These are phyloP conservation scores for Digitonthophagus gazella DNA, from an alignment of 2,888 invertebrate genomes.

Conservation along the genomic window DNA sequence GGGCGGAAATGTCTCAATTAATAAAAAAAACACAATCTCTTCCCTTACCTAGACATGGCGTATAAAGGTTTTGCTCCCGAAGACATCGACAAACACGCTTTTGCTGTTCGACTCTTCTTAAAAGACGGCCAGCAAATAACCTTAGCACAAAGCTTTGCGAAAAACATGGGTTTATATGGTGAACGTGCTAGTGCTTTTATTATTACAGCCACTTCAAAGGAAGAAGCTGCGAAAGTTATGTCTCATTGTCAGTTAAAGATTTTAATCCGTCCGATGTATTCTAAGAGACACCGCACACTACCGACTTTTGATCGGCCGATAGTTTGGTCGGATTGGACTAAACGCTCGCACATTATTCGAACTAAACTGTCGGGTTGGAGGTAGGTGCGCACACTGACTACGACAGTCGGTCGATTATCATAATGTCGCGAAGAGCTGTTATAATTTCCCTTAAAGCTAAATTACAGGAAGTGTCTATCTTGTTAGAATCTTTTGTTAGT, in stretches of 20 bases:
- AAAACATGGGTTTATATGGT: conserved; percentile 93
- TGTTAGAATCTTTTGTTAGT: too few relatives aligned
- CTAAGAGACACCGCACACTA: too few relatives aligned
- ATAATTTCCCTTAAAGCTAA: too few relatives aligned
- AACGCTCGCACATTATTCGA: too few relatives aligned
- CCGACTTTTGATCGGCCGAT: too few relatives aligned
- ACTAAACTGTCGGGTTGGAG: too few relatives aligned
- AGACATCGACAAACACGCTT: conserved; percentile 81
- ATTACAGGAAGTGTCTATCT: too few relatives aligned
- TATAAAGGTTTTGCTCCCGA: conserved; percentile 97
- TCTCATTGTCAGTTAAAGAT: conserved; percentile 98
- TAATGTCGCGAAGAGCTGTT: too few relatives aligned
- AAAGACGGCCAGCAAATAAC: conserved; percentile 84
- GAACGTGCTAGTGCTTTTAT: conserved; percentile 91
- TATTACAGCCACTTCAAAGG: conserved; percentile 69
- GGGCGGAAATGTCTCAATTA: conserved; percentile 81
- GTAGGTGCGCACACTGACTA: too few relatives aligned
- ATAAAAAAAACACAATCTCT: conserved; percentile 78
- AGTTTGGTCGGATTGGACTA: too few relatives aligned
- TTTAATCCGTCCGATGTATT: conserved; percentile 92
- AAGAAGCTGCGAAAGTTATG: conserved; percentile 80
- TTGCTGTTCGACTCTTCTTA: conserved; percentile 79
- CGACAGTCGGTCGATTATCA: too few relatives aligned
- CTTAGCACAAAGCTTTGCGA: conserved; percentile 93
- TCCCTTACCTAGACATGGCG: conserved; percentile 97